A percentile compares a stretch with the other conserved stretches of the same genome.
phyloP scores from a whole-genome alignment of 2,113 vertebrate species.

The Meles meles region DNA sequence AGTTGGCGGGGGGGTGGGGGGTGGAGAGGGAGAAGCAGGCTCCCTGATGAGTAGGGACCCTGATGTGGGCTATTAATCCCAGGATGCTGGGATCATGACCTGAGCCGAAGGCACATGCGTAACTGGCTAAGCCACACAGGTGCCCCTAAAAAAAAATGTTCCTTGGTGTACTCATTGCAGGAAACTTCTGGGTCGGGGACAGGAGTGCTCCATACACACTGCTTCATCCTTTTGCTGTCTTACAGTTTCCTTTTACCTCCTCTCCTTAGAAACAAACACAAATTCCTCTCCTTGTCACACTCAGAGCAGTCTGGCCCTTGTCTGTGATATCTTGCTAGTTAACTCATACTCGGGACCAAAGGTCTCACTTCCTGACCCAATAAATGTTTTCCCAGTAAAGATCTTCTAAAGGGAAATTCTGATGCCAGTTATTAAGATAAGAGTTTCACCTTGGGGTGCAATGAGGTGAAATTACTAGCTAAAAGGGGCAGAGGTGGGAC shows the following conservation, averaged over 20 bases:
- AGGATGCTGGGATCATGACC: not conserved
- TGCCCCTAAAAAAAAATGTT: not conserved
- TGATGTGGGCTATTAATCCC: not conserved
- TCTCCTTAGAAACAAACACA: not conserved
- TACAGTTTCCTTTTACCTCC: not conserved
- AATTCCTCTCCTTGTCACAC: not conserved
- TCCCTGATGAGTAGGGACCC: not conserved
- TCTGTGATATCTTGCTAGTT: not conserved
- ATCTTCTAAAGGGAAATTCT: not conserved
- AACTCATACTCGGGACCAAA: not conserved
- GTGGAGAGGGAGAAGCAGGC: not conserved
- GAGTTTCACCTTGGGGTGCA: not conserved
- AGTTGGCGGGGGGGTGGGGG: not conserved
- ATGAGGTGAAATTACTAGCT: not conserved
- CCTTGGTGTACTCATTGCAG: not conserved
- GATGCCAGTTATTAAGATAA: constrained; percentile 30
- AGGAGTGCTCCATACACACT: not conserved
- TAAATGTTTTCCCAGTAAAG: constrained; percentile 18
- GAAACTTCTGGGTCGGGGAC: not conserved
- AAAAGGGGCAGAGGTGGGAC: not conserved
- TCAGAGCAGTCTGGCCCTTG: not conserved
- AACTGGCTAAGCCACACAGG: not conserved
- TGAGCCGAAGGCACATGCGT: not conserved
- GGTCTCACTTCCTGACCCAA: not conserved
- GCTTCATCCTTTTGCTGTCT: not conserved